Evolutionary conservation across 2,113 vertebrate species (phyloP).

Genomic region (Mola mola): DNA sequence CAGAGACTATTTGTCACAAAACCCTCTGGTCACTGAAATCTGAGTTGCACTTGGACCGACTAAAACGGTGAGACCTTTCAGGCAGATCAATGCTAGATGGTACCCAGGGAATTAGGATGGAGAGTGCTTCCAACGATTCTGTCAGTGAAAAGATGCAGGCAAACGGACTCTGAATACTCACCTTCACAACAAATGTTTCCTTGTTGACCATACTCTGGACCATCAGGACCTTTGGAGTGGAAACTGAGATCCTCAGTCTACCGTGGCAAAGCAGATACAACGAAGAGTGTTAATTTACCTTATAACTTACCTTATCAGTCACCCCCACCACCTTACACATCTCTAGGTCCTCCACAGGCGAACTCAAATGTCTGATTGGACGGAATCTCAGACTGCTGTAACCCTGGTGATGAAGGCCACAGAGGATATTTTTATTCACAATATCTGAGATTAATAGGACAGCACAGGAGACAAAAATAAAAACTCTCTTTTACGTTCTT

Average conservation of each 20-base stretch:
- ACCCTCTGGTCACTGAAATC: constrained; percentile 59
- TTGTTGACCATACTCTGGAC: constrained; percentile 89
- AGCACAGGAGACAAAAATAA: no score
- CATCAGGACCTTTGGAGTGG: constrained; percentile 87
- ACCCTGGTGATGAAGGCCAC: constrained; percentile 80
- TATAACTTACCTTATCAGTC: constrained; percentile 89
- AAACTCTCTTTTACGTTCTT: no score
- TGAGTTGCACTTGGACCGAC: constrained; percentile 40
- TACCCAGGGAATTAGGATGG: constrained; percentile 40
- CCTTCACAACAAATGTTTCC: constrained; percentile 93
- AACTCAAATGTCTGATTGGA: constrained; percentile 93
- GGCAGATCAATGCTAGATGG: constrained; percentile 61
- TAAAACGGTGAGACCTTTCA: constrained; percentile 62
- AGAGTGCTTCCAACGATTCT: constrained; percentile 45
- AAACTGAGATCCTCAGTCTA: neutral
- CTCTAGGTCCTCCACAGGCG: constrained; percentile 92
- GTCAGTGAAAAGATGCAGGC: constrained; percentile 14
- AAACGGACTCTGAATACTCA: constrained; percentile 69
- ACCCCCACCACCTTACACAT: constrained; percentile 91
- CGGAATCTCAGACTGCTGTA: constrained; percentile 97
- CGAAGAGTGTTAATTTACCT: neutral
- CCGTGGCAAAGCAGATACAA: no score
- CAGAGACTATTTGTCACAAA: neutral
- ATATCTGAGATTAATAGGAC: no score
- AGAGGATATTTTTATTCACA: neutral